Base-by-base conservation (phyloP, 2,797 vertebrate genomes). In the Danio kyathit region DNA sequence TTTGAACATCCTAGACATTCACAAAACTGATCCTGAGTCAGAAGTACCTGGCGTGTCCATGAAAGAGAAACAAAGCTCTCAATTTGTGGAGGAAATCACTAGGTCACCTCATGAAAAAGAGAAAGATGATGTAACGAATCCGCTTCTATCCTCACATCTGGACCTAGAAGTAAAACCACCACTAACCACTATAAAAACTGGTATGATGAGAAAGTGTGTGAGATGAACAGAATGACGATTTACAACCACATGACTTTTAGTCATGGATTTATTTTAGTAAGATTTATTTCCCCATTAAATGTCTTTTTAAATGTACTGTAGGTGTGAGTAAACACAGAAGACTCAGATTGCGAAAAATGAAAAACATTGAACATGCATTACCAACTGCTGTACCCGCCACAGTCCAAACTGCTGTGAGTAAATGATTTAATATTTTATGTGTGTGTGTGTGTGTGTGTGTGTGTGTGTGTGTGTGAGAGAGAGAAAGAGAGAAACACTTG, bases 351-450 rank as follows among this genome's bases (percentile, higher is more conserved):
- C 82, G 86, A 87, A 90, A 89, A 65, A 88, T 75, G 64, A 88
- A 83, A 59, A 87, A 51, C 66, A 60, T 64, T 1, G 87, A 87
- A 75, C 86, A 87, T 11, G 81, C 72, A 54, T 78, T 89, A 5
- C 66, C 85, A 0, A 69, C 88, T 8, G 88, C 88, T 70, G 86
- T 88, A 0, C 83, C 91, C 74, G 87, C 91, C 4, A 84, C 88
- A 29, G n/a, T 86, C 43, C 51, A 76, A 63, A 84, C 90, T 80
- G 87, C 83, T n/a, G 95, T 94, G 90, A 95, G 95, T 71, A 78
- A 46, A 44, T 74, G 8, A 38, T 21, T 71, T 40, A 74, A 0
- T 56, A 7, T n/a, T n/a, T 17, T 41, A 43, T 51, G 29, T 29
- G 29, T 29, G 29, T 29, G 29, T 29, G 29, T n/a, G n/a, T n/a